Evolutionary conservation across 2,113 vertebrate genomes (phyloP), one percentile per base, ranked within the genome.

Genomic region (Phasianus colchicus): DNA sequence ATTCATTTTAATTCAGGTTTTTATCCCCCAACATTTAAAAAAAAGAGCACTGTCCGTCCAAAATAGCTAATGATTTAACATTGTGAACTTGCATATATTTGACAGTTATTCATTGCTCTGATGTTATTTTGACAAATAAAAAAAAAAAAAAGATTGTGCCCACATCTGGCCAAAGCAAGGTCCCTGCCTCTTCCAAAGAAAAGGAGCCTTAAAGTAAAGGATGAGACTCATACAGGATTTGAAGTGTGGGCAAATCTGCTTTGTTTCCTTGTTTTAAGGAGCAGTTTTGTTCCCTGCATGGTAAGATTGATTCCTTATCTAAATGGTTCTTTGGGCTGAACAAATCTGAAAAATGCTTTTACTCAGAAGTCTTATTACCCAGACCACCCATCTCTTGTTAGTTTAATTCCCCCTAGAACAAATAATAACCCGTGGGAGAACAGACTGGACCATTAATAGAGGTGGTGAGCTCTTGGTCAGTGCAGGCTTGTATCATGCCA

Each of bases 301-400:
- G 38, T 43, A 67, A 94, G n/a, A 61, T 57, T 36, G 27, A 9
- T 64, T 81, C 34, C 13, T 74, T 48, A 16, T 42, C 90, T 63
- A 88, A 74, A 71, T 47, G 57, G 19, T 88, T 64, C 64, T 72
- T 60, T 21, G 70, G 75, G 55, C 86, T 93, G 89, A 61, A 40
- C n/a, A 55, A 86, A 86, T 66, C 87, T 1, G 2, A 88, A 83
- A 43, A 85, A 58, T 47, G 71, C 86, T 89, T 76, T 76, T 81
- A 66, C 76, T 47, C 30, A 18, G 63, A 84, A 87, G 58, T 40
- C 9, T 2, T 60, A 32, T 20, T 80, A 48, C 45, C 60, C 34
- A 40, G 83, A 88, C 61, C 90, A 83, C 81, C 77, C 86, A 64
- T 84, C 83, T 86, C 86, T 81, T 89, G 69, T 89, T 92, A 83